Evolutionary conservation across 1,140 invertebrate genomes (phyloP), one percentile per base, ranked within the genome.

Genomic region (Drosophila biarmipes): DNA sequence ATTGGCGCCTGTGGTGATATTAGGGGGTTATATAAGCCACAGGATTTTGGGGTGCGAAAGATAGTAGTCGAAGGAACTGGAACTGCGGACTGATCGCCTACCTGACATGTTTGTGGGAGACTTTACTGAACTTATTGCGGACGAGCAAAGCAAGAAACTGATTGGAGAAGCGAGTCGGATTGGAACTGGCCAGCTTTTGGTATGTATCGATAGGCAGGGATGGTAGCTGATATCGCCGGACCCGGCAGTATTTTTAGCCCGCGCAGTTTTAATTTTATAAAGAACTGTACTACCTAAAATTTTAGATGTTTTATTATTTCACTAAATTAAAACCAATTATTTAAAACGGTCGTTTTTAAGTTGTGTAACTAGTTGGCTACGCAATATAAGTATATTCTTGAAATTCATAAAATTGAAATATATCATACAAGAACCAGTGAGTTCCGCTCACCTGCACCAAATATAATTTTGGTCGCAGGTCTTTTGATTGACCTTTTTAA

Each of bases 1-100:
- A 93, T 97, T 97, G 69, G 92, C 80, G 49, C 89, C 94, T 96
- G 62, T 17, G 52, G 40, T 42, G 29, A 19, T 19, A 15, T 42
- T 6, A 27, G 8, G 15, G n/a, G 6, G 54, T 89, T 78, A 87
- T 58, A 48, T 66, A 76, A 76, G 58, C 21, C 4, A 5, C 37
- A 53, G 64, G 57, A 68, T 42, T 35, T 14, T 34, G 15, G 24
- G 24, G 21, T 4, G 43, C 40, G 0, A 2, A 5, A 15, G 7
- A 11, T 14, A 19, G 14, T 35, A 54, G 21, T 66, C n/a, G n/a
- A 4, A 19, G 12, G 15, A 17, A 37, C 48, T 51, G 27, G 15
- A 6, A 19, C 6, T 34, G 11, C 29, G 48, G 29, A 34, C 29
- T 34, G 48, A 11, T 4, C n/a, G 67, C 71, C 74, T 62, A 81